These are phyloP conservation scores for Holacanthella duospinosa DNA, from an alignment of 2,888 invertebrate species.

Conservation along the genomic window DNA sequence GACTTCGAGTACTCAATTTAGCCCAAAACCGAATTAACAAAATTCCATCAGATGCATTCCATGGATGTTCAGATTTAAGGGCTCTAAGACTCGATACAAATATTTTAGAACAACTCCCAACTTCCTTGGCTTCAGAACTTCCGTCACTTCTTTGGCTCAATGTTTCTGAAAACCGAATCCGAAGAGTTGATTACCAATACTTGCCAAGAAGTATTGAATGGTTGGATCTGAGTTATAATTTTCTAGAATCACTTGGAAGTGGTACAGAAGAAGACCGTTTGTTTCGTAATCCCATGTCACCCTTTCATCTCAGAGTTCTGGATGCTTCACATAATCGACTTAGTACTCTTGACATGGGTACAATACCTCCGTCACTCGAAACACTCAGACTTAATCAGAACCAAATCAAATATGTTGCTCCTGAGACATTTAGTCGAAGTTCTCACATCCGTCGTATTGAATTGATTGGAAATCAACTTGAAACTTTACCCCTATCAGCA, in stretches of 20 bases:
- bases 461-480: constrained; percentile 77
- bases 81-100: constrained; percentile 80
- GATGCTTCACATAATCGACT: constrained; percentile 86
- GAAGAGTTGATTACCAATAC: constrained; percentile 76
- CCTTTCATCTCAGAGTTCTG: constrained; percentile 42
- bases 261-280: background rate
- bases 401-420: constrained; percentile 65
- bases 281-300: too few relatives aligned
- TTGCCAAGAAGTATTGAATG: constrained; percentile 72
- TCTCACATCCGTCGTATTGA: constrained; percentile 73
- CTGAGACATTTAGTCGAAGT: constrained; percentile 78
- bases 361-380: constrained; percentile 79
- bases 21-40: constrained; percentile 79
- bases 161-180: constrained; percentile 78
- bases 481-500: constrained; percentile 69
- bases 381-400: constrained; percentile 81
- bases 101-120: constrained; percentile 26
- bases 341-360: constrained; percentile 64
- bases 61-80: constrained; percentile 66
- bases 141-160: constrained; percentile 80
- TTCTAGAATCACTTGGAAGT: constrained; percentile 56
- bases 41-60: constrained; percentile 56
- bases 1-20: constrained; percentile 66
- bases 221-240: constrained; percentile 81
- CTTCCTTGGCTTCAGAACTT: constrained; percentile 41